Percentiles rank a stretch among this genome's conserved stretches.
Evolutionary conservation across 2,888 invertebrate species (phyloP).

Genomic region (Muscina levida): DNA sequence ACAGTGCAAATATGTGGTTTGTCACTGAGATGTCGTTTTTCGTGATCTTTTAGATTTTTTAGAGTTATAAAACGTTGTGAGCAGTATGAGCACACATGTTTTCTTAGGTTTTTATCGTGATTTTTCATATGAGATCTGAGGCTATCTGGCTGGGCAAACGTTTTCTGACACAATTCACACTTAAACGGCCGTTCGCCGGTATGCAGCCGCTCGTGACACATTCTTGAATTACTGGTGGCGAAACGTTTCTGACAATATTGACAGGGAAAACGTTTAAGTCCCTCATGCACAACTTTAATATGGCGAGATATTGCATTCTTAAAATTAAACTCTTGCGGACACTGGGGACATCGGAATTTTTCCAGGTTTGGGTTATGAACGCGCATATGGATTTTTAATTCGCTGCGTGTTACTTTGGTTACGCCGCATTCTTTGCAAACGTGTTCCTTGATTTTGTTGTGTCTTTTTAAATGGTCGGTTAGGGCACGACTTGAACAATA

Average conservation of each 20-base stretch:
- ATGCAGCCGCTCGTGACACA: slow-evolving; percentile 74
- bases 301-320: slow-evolving; percentile 74
- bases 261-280: slow-evolving; percentile 74
- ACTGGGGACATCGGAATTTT: slow-evolving; percentile 75
- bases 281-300: slow-evolving; percentile 76
- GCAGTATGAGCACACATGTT: slow-evolving; percentile 69
- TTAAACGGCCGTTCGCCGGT: slow-evolving; percentile 68
- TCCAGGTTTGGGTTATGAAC: slow-evolving; percentile 75
- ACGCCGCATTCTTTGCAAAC: slow-evolving; percentile 75
- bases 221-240: slow-evolving; percentile 74
- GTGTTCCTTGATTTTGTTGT: slow-evolving; percentile 74
- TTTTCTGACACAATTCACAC: slow-evolving; percentile 67
- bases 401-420: slow-evolving; percentile 76
- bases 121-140: slow-evolving; percentile 71
- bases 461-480: slow-evolving; percentile 75
- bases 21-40: slow-evolving; percentile 70
- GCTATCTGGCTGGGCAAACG: slow-evolving; percentile 68
- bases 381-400: slow-evolving; percentile 75
- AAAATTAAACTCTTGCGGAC: slow-evolving; percentile 76
- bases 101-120: slow-evolving; percentile 70
- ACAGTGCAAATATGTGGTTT: slow-evolving; percentile 70
- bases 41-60: slow-evolving; percentile 70
- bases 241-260: slow-evolving; percentile 74
- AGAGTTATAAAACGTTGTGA: slow-evolving; percentile 70
- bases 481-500: slow-evolving; percentile 76